Conservation (phyloP, 2,888 invertebrate genomes). For the Tineola bisselliella region DNA sequence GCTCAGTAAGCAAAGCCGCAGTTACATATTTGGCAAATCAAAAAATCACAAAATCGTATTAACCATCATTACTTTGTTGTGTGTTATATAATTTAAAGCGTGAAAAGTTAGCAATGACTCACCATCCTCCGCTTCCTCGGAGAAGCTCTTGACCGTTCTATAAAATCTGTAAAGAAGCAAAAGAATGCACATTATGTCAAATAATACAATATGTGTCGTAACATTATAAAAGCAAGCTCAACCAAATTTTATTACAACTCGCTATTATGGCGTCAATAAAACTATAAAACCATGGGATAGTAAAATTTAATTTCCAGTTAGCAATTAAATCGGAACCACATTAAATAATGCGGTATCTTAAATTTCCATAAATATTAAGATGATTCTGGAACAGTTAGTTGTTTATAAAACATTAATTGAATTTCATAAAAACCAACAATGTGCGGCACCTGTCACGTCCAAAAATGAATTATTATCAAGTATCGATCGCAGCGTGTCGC, state of each 20-base stretch:
- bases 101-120: conserved; percentile 24
- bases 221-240: too few species aligned
- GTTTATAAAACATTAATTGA: conserved; percentile 56
- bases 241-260: neutral
- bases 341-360: conserved; percentile 2
- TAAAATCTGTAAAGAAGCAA: conserved; percentile 47
- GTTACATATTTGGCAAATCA: neutral
- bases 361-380: conserved; percentile 12
- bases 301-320: conserved; percentile 5
- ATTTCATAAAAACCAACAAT: conserved; percentile 56
- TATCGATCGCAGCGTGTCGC: conserved; percentile 66
- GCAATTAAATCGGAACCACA: conserved; percentile 9
- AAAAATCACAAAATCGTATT: neutral
- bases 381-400: conserved; percentile 38
- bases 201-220: neutral
- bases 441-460: conserved; percentile 46
- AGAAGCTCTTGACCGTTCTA: conserved; percentile 46
- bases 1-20: neutral
- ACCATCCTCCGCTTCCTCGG: conserved; percentile 39
- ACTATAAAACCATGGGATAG: neutral
- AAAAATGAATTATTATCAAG: conserved; percentile 61
- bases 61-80: neutral
- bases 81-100: neutral
- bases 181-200: neutral
- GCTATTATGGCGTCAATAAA: conserved; percentile 4